A percentile compares a stretch with the other conserved stretches of the same genome.
Evolutionary conservation across 2,797 vertebrate genomes (phyloP).

Genomic region (Benthosema pterotum): DNA sequence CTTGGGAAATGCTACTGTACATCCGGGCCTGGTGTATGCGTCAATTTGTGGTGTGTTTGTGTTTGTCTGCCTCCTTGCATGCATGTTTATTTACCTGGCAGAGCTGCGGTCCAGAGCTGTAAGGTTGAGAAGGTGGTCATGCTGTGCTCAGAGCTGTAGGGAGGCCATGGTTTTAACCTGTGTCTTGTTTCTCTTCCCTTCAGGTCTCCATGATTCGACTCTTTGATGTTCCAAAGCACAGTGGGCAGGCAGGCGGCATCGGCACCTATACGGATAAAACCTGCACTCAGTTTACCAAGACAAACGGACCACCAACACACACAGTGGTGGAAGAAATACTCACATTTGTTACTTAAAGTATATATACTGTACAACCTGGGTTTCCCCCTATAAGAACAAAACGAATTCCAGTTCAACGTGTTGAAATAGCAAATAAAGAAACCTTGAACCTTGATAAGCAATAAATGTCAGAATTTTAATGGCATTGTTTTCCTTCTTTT

Average conservation of each 20-base stretch:
- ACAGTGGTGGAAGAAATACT: too few species aligned
- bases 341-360: too few species aligned
- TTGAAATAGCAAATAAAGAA: too few species aligned
- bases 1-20: too few species aligned
- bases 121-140: slow-evolving; percentile 8
- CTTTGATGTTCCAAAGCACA: slow-evolving; percentile 33
- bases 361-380: too few species aligned
- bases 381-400: too few species aligned
- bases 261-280: slow-evolving; percentile 4
- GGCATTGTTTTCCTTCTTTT: too few species aligned
- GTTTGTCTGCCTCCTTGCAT: background rate
- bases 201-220: slow-evolving; percentile 6
- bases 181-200: background rate
- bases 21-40: too few species aligned
- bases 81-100: slow-evolving; percentile 6
- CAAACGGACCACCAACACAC: slow-evolving; percentile 9
- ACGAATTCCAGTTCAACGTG: too few species aligned
- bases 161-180: slow-evolving; percentile 12
- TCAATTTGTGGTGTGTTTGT: background rate
- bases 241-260: too few species aligned
- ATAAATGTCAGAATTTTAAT: too few species aligned
- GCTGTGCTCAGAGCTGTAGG: background rate
- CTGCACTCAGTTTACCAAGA: background rate
- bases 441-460: too few species aligned
- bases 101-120: background rate